Conservation (phyloP, 1,140 invertebrate species). For the Portunus trituberculatus region DNA sequence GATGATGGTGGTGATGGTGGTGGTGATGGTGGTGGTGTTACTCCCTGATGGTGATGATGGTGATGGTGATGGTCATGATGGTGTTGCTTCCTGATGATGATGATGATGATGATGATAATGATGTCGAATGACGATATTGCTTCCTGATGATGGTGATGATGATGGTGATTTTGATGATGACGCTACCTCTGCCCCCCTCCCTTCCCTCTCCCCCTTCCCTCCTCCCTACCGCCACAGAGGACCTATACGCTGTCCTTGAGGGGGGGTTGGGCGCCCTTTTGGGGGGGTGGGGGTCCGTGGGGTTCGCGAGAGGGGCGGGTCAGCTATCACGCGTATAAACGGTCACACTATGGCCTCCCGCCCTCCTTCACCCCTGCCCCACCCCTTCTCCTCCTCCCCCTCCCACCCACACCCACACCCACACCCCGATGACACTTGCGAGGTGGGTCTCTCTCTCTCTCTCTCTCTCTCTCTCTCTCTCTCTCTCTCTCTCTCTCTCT, state of each 20-base stretch:
- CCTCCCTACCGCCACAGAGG: slow-evolving; percentile 23
- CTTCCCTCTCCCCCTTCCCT: background rate
- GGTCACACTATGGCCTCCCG: slow-evolving; percentile 66
- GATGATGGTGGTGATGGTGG: no score
- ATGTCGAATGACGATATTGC: no score
- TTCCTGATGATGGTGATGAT: no score
- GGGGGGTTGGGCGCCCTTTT: slow-evolving; percentile 60
- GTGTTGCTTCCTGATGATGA: no score
- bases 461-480: background rate
- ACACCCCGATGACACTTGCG: background rate
- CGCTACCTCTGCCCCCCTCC: no score
- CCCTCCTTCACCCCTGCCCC: slow-evolving; percentile 45
- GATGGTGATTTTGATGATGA: no score
- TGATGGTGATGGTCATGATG: no score
- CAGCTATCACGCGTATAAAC: slow-evolving; percentile 55
- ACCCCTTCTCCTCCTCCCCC: background rate
- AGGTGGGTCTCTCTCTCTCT: background rate
- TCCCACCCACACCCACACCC: background rate
- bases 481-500: background rate
- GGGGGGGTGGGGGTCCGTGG: slow-evolving; percentile 39
- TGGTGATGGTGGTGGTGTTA: no score
- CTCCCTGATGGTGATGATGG: no score
- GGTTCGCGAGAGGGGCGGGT: slow-evolving; percentile 24
- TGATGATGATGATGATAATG: background rate
- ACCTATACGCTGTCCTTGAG: slow-evolving; percentile 64